Evolutionary conservation across 2,797 vertebrate genomes (phyloP).

Genomic region (Benthosema pterotum): DNA sequence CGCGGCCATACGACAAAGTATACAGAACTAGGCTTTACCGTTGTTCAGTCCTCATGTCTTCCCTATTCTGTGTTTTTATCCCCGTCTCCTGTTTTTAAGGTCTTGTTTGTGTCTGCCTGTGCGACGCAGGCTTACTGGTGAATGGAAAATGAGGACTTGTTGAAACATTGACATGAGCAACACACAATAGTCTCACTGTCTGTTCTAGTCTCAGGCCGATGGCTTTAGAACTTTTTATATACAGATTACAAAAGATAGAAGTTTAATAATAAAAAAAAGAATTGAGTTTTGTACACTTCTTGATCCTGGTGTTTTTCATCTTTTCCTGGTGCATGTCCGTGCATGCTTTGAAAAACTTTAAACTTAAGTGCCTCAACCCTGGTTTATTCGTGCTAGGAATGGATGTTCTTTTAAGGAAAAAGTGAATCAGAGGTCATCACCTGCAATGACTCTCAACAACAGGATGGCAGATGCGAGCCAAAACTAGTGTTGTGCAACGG

Average conservation of each 20-base stretch:
- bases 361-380: too few relatives aligned
- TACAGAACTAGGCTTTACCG: neutral
- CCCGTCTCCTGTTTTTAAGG: constrained; percentile 52
- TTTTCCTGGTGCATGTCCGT: neutral
- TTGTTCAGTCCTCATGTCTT: constrained; percentile 32
- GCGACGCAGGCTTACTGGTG: constrained; percentile 47
- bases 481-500: too few relatives aligned
- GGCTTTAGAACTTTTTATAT: constrained; percentile 85
- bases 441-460: too few relatives aligned
- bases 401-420: neutral
- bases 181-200: constrained; percentile 62
- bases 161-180: constrained; percentile 46
- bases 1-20: too few relatives aligned
- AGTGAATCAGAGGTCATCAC: neutral
- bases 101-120: constrained; percentile 42
- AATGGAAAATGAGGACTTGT: constrained; percentile 64
- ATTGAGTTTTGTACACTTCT: constrained; percentile 73
- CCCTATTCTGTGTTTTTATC: constrained; percentile 41
- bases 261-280: constrained; percentile 81
- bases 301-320: constrained; percentile 33
- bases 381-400: too few relatives aligned
- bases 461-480: too few relatives aligned
- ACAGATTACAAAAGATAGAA: constrained; percentile 82
- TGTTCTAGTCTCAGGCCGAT: constrained; percentile 76
- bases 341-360: too few relatives aligned